These are phyloP conservation scores for Liodrosophila aerea DNA, from an alignment of 2,888 invertebrate genomes.

Conservation along the genomic window DNA sequence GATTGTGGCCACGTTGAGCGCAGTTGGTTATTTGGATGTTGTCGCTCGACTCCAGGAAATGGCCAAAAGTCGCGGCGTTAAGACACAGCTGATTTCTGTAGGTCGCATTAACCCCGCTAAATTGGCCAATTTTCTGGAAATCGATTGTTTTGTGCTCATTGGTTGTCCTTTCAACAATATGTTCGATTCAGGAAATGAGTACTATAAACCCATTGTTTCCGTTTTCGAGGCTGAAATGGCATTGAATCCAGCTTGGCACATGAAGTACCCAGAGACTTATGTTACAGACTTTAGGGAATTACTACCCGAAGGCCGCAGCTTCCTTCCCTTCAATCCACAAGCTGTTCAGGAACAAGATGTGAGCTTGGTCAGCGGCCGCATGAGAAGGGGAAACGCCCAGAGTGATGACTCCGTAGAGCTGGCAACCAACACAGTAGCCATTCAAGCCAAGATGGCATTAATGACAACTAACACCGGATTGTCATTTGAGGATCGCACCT, in stretches of 20 bases:
- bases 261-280: slow-evolving; percentile 84
- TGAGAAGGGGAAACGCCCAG: slow-evolving; percentile 82
- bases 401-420: slow-evolving; percentile 32
- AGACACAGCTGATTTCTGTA: slow-evolving; percentile 94
- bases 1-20: slow-evolving; percentile 94
- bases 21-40: slow-evolving; percentile 89
- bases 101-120: slow-evolving; percentile 98
- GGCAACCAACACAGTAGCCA: slow-evolving; percentile 64
- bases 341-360: slow-evolving; percentile 85
- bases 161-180: slow-evolving; percentile 96
- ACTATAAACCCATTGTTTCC: slow-evolving; percentile 94
- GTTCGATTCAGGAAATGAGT: slow-evolving; percentile 91
- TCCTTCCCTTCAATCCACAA: slow-evolving; percentile 83
- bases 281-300: slow-evolving; percentile 90
- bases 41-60: slow-evolving; percentile 89
- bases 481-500: slow-evolving; percentile 85
- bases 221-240: slow-evolving; percentile 96
- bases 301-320: slow-evolving; percentile 85
- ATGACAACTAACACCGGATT: slow-evolving; percentile 78
- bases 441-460: slow-evolving; percentile 75
- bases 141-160: slow-evolving; percentile 95
- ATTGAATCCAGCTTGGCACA: slow-evolving; percentile 85
- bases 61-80: slow-evolving; percentile 90
- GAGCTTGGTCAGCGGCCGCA: slow-evolving; percentile 89
- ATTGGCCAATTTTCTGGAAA: slow-evolving; percentile 94